Percentiles rank a stretch among this genome's conserved stretches.
Conservation (phyloP, 2,113 vertebrate genomes). For the Syrmaticus mikado region DNA sequence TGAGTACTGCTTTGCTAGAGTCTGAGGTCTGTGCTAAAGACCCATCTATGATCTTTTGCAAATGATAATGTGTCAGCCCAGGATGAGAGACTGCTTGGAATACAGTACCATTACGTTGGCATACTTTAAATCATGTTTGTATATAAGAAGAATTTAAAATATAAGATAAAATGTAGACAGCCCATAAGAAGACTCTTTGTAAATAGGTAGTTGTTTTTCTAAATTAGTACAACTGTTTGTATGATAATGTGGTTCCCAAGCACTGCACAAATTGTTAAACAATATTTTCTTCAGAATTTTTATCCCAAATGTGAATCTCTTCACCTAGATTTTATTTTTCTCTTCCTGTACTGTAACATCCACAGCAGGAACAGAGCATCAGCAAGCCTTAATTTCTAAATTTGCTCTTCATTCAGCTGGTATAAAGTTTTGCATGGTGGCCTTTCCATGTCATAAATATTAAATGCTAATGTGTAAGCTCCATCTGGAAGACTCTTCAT, state of each 20-base stretch:
- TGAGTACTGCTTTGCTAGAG: not conserved
- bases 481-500: conserved; percentile 65
- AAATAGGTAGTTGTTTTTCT: not conserved
- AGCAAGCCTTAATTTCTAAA: not conserved
- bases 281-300: not conserved
- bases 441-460: conserved; percentile 72
- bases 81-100: not conserved
- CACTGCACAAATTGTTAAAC: not conserved
- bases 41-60: not conserved
- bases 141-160: not conserved
- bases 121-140: not conserved
- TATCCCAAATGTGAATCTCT: not conserved
- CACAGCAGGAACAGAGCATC: conserved; percentile 8
- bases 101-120: too few relatives aligned
- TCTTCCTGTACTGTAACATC: not conserved
- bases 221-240: not conserved
- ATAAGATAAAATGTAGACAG: not conserved
- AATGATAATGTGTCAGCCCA: not conserved
- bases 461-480: conserved; percentile 68
- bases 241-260: not conserved
- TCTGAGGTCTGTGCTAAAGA: not conserved
- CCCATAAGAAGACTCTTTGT: not conserved
- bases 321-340: not conserved
- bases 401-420: not conserved
- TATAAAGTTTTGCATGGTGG: conserved; percentile 34